A percentile compares a stretch with the other conserved stretches of the same genome.
Evolutionary conservation across 2,888 invertebrate species (phyloP).

Genomic region (Aplocera efformata): DNA sequence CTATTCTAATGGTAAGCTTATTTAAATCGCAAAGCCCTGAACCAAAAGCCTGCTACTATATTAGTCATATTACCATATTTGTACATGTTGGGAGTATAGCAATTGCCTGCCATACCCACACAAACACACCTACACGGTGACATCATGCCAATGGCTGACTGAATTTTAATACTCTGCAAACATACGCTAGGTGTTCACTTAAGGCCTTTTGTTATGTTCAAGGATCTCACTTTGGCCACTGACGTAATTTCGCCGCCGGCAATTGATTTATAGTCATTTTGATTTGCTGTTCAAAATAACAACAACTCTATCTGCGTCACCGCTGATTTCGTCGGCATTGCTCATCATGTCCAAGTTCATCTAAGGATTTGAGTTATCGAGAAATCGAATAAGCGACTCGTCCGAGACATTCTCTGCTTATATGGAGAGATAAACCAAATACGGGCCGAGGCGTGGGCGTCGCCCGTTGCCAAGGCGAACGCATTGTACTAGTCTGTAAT

Average conservation of each 20-base stretch:
- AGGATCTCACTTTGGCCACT: slow-evolving; percentile 39
- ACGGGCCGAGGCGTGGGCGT: slow-evolving; percentile 62
- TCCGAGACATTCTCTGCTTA: slow-evolving; percentile 63
- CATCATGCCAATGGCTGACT: slow-evolving; percentile 59
- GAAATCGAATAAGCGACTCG: slow-evolving; percentile 53
- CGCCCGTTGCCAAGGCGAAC: slow-evolving; percentile 51
- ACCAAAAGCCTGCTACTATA: slow-evolving; percentile 52
- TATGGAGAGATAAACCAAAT: slow-evolving; percentile 65
- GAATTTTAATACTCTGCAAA: slow-evolving; percentile 64
- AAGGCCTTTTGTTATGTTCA: slow-evolving; percentile 43
- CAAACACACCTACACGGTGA: slow-evolving; percentile 61
- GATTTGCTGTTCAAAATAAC: slow-evolving; percentile 15
- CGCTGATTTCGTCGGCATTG: slow-evolving; percentile 19
- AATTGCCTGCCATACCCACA: slow-evolving; percentile 45
- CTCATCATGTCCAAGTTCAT: slow-evolving; percentile 42
- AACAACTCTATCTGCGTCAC: slow-evolving; percentile 20
- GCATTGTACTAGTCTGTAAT: slow-evolving; percentile 43
- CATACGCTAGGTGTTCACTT: slow-evolving; percentile 42
- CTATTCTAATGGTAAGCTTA: slow-evolving; percentile 36
- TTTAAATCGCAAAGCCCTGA: slow-evolving; percentile 51
- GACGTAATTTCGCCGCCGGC: slow-evolving; percentile 37
- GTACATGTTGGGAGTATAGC: slow-evolving; percentile 43
- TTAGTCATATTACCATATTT: slow-evolving; percentile 72
- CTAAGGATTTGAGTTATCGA: slow-evolving; percentile 43
- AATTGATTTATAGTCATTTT: slow-evolving; percentile 19